Evolutionary conservation across 2,113 vertebrate genomes (phyloP).

Genomic region (Camelus dromedarius): DNA sequence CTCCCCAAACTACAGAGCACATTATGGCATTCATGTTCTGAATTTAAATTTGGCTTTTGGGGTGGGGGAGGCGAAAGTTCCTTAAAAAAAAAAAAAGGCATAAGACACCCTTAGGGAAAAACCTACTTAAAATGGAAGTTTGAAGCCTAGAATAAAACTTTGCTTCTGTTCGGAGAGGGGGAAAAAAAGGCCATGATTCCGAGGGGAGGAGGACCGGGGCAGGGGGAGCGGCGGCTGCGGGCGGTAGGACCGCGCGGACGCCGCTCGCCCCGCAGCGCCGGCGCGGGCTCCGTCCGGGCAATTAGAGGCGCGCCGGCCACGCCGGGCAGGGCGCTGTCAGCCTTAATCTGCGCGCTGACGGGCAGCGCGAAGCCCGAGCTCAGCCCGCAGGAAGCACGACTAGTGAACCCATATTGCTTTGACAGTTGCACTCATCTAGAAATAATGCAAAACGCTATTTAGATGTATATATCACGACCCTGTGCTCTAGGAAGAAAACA

Average conservation of each 20-base stretch:
- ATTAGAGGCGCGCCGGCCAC: conserved; percentile 91
- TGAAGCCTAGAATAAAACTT: conserved; percentile 39
- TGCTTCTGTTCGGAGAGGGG: background rate
- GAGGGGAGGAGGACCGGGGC: background rate
- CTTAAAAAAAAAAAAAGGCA: background rate
- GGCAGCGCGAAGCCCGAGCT: conserved; percentile 90
- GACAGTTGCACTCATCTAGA: conserved; percentile 98
- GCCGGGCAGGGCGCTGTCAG: conserved; percentile 92
- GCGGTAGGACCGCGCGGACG: conserved; percentile 81
- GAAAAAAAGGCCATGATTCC: background rate
- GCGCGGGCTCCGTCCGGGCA: conserved; percentile 92
- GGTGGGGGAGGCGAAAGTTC: background rate
- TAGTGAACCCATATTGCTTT: conserved; percentile 96
- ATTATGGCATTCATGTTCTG: conserved; percentile 20
- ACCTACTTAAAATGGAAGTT: background rate
- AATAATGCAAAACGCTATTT: conserved; percentile 97
- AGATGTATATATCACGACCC: conserved; percentile 93
- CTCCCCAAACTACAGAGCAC: conserved; percentile 14
- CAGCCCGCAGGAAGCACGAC: conserved; percentile 94
- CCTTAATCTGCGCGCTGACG: conserved; percentile 90
- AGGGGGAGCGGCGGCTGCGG: conserved; percentile 73
- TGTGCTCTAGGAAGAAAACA: conserved; percentile 91
- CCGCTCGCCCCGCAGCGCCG: conserved; percentile 86
- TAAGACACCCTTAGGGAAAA: background rate
- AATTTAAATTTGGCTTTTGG: conserved; percentile 66